Evolutionary conservation across 2,888 invertebrate species (phyloP), one percentile per base, ranked within the genome.

Genomic region (Drosophila rubida): DNA sequence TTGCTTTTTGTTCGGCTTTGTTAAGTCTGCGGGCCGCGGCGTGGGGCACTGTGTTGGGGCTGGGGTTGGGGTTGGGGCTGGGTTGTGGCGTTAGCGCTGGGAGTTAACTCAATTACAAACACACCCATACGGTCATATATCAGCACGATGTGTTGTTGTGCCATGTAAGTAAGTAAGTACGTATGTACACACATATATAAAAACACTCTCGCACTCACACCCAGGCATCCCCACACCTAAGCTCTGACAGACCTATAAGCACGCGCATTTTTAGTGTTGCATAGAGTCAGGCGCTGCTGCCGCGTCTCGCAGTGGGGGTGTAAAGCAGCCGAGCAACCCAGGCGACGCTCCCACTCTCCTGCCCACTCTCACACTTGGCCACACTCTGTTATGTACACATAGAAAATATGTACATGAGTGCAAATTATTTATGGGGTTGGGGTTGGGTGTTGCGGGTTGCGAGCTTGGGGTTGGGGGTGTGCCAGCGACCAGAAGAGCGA

Each of bases 241-340:
- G 45, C 61, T 54, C 78, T 59, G 51, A 30, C 68, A 55, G 49
- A 67, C 67, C 60, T 72, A 67, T 72, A 74, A 76, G 72, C 77
- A 75, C 78, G 78, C 75, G 75, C 72, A 78, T 86, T 86, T 88
- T 87, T 86, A 84, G 84, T 84, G 87, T 86, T 88, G 84, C 84
- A 84, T 88, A 88, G 87, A 80, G 65, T 54, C 76, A 78, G 88
- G 86, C 86, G 80, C 61, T 63, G 61, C 44, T 69, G 32, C 54
- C 54, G 41, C 30, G 49, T 48, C 55, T 65, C 30, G 42, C 62
- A 59, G 59, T 57, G 75, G 86, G 78, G 75, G 77, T 77, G 65
- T 44, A 73, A 69, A 49, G 63, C 77, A 70, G 69, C 69, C 55
- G 62, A 32, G 32, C 32, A 11, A 32, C 32, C 32, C n/a, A 32